Percentiles rank a stretch among this genome's conserved stretches.
These are phyloP conservation scores for Baccha elongata DNA, from an alignment of 2,888 invertebrate species.

Conservation along the genomic window DNA sequence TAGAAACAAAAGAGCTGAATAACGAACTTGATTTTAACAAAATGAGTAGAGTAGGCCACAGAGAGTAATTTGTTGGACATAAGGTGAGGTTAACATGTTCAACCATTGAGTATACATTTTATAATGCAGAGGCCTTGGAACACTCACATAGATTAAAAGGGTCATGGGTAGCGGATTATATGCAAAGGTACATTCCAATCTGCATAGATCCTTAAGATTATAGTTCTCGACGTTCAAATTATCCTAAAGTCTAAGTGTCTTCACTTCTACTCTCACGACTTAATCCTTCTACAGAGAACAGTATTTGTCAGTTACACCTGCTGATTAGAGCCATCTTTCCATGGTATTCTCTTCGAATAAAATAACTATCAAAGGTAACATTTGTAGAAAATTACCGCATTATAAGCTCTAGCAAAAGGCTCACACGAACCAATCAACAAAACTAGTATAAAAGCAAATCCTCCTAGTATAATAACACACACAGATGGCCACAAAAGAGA, in stretches of 20 bases:
- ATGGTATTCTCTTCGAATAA: conserved; percentile 44
- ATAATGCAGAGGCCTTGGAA: background rate
- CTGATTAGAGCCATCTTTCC: conserved; percentile 46
- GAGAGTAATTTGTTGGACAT: background rate
- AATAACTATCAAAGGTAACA: conserved; percentile 48
- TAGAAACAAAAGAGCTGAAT: conserved; percentile 31
- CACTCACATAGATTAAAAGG: conserved; percentile 8
- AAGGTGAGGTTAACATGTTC: too few species aligned
- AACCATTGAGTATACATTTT: too few species aligned
- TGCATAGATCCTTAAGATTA: background rate
- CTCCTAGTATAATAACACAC: background rate
- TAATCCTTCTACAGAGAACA: conserved; percentile 5
- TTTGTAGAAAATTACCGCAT: conserved; percentile 51
- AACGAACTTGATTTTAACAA: background rate
- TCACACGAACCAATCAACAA: conserved; percentile 59
- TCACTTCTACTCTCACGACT: conserved; percentile 33
- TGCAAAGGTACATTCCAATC: conserved; percentile 8
- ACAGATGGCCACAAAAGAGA: conserved; percentile 5
- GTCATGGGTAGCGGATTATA: conserved; percentile 21
- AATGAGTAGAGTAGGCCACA: background rate
- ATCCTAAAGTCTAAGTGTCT: background rate
- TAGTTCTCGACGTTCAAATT: conserved; percentile 13
- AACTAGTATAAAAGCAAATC: conserved; percentile 15
- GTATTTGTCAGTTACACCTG: conserved; percentile 54
- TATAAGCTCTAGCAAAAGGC: conserved; percentile 34